Percentiles rank a stretch among this genome's conserved stretches.
These are phyloP conservation scores for Pedionomus torquatus DNA, from an alignment of 2,113 vertebrate species.

Conservation along the genomic window DNA sequence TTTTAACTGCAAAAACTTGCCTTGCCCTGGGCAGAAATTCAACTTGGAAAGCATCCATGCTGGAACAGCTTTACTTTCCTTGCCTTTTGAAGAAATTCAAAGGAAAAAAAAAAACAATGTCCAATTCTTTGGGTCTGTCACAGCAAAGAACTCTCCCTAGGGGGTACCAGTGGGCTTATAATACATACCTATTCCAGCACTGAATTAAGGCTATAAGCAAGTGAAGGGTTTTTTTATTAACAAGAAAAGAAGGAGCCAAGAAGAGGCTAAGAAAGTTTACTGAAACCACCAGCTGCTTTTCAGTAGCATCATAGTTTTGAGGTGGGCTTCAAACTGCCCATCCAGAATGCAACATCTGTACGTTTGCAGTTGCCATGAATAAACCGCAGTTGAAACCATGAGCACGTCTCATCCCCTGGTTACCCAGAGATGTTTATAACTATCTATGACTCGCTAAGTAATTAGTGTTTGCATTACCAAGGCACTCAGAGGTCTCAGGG, in stretches of 20 bases:
- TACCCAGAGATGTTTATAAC: background rate
- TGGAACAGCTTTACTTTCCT: background rate
- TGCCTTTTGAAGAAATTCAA: background rate
- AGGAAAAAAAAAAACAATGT: background rate
- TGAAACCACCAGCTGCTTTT: background rate
- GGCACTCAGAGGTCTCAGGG: background rate
- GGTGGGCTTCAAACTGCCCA: background rate
- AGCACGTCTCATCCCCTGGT: background rate
- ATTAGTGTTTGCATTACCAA: background rate
- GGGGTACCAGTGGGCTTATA: background rate
- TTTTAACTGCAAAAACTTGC: background rate
- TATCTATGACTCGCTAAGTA: background rate
- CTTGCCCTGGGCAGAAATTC: background rate
- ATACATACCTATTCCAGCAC: background rate
- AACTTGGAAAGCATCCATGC: background rate
- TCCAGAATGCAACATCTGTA: background rate
- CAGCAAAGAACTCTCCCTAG: background rate
- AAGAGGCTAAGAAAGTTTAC: background rate
- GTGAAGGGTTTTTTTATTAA: background rate
- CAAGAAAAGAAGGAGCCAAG: background rate
- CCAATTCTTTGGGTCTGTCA: background rate
- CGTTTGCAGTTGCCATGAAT: background rate
- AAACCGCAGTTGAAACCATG: background rate
- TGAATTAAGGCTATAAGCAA: background rate
- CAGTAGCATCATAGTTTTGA: background rate